Conservation (phyloP, 2,797 vertebrate species). For the Cuculus canorus region DNA sequence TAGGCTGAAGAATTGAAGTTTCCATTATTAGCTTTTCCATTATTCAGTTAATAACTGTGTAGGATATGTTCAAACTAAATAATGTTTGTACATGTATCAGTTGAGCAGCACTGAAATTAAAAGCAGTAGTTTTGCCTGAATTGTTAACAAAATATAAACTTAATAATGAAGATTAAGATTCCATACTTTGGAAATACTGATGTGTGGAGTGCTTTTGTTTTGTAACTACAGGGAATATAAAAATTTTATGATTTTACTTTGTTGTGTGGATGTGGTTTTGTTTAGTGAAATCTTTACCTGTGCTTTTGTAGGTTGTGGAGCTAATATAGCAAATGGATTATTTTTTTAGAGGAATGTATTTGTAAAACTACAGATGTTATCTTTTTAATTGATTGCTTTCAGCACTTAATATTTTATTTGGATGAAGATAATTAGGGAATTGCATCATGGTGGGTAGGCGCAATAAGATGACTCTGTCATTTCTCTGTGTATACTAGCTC, state of each 20-base stretch:
- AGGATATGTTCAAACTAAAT: neutral
- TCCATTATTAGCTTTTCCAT: neutral
- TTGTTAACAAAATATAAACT: neutral
- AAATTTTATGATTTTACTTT: neutral
- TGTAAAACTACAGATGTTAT: neutral
- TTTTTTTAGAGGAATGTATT: neutral
- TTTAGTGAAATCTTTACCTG: neutral
- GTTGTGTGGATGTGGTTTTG: neutral
- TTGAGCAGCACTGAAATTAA: neutral
- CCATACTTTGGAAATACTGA: neutral
- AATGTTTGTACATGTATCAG: fast-evolving
- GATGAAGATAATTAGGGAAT: neutral
- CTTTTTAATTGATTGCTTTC: neutral
- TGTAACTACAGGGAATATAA: neutral
- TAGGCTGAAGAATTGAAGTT: neutral
- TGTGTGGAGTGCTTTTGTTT: neutral
- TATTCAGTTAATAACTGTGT: neutral
- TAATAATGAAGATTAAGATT: neutral
- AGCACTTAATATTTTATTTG: neutral
- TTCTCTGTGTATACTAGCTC: neutral
- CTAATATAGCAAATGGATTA: neutral
- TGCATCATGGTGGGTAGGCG: neutral
- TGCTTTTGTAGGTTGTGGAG: neutral
- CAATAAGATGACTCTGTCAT: neutral
- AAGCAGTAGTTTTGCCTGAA: neutral